These are phyloP conservation scores for Mesodorylaimus sp. DNA, from an alignment of 2,888 invertebrate species.

Conservation along the genomic window DNA sequence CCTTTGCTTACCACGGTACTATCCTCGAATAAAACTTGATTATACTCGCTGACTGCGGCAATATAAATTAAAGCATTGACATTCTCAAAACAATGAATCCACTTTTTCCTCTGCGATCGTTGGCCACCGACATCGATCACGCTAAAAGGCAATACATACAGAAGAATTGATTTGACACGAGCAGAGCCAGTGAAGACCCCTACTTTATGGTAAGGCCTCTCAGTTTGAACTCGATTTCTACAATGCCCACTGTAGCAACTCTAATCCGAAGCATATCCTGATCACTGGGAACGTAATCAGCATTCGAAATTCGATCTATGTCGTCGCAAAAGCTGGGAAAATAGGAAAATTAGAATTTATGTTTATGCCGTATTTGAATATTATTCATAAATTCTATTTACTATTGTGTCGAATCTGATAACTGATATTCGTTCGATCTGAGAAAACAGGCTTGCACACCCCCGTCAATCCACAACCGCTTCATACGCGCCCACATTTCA, in stretches of 20 bases:
- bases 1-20: background rate
- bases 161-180: slow-evolving; percentile 4
- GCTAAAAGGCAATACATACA: slow-evolving; percentile 42
- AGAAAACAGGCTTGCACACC: slow-evolving; percentile 96
- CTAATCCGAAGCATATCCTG: slow-evolving; percentile 96
- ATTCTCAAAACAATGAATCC: slow-evolving; percentile 99
- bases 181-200: slow-evolving; percentile 15
- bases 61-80: slow-evolving; percentile 57
- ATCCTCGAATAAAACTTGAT: slow-evolving; percentile 9
- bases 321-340: slow-evolving; percentile 86
- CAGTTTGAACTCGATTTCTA: slow-evolving; percentile 98
- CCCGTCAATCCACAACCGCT: slow-evolving; percentile 22
- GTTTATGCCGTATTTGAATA: background rate
- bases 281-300: slow-evolving; percentile 89
- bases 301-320: slow-evolving; percentile 85
- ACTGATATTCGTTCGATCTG: slow-evolving; percentile 91
- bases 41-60: slow-evolving; percentile 22
- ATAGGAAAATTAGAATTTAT: background rate
- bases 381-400: slow-evolving; percentile 47
- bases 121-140: slow-evolving; percentile 99
- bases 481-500: slow-evolving; percentile 11
- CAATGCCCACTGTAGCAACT: slow-evolving; percentile 97
- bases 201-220: slow-evolving; percentile 99
- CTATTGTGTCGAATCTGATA: slow-evolving; percentile 99
- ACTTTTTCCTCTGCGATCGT: slow-evolving; percentile 98